These are phyloP conservation scores for Colostygia pectinataria DNA, from an alignment of 2,888 invertebrate species.

Conservation along the genomic window DNA sequence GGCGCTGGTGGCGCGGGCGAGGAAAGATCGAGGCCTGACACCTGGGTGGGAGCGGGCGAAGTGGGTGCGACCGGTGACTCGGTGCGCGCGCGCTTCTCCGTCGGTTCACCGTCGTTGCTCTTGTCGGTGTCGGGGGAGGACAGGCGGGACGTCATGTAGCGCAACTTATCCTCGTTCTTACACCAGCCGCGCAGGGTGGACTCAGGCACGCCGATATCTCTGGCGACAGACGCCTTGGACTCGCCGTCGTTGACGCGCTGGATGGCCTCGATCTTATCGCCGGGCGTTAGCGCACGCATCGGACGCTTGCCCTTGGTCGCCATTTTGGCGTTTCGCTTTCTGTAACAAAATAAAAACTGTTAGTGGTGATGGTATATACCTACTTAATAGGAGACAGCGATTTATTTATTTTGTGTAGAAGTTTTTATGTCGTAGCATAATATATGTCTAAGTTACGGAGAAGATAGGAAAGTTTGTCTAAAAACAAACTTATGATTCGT, in stretches of 20 bases:
- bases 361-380: background rate
- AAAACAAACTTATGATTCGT: too few relatives aligned
- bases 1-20: slow-evolving; percentile 42
- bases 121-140: slow-evolving; percentile 88
- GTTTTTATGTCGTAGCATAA: too few relatives aligned
- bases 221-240: slow-evolving; percentile 92
- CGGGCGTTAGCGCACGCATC: slow-evolving; percentile 88
- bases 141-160: slow-evolving; percentile 86
- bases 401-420: too few relatives aligned
- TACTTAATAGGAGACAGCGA: too few relatives aligned
- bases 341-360: slow-evolving; percentile 52
- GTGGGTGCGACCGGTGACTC: slow-evolving; percentile 63
- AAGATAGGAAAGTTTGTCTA: too few relatives aligned
- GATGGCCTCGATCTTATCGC: slow-evolving; percentile 92
- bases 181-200: slow-evolving; percentile 94
- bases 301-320: slow-evolving; percentile 90
- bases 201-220: slow-evolving; percentile 93
- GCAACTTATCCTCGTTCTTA: slow-evolving; percentile 90
- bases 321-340: slow-evolving; percentile 77
- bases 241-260: slow-evolving; percentile 92
- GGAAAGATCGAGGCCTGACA: slow-evolving; percentile 71
- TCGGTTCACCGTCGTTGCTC: slow-evolving; percentile 76
- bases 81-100: slow-evolving; percentile 72
- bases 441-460: too few relatives aligned
- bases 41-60: slow-evolving; percentile 49